Percentiles rank a stretch among this genome's conserved stretches.
Evolutionary conservation across 2,888 invertebrate genomes (phyloP).

Genomic region (Eledone cirrhosa): DNA sequence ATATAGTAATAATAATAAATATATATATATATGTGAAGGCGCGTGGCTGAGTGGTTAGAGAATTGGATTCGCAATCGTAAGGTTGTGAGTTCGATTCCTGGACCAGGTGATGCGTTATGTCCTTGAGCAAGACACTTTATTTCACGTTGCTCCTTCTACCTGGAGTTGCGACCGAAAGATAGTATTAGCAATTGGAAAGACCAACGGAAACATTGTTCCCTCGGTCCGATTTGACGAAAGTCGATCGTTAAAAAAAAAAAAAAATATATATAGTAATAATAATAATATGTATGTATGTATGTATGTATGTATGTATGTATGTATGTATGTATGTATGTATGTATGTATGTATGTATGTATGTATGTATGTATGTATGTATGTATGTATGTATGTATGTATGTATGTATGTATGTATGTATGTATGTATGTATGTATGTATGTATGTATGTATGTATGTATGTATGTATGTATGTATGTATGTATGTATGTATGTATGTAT

Average conservation of each 20-base stretch:
- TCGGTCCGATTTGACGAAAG: too few species aligned
- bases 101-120: too few species aligned
- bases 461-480: not conserved
- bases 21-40: too few species aligned
- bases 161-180: not conserved
- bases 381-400: not conserved
- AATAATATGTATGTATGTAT: conserved; percentile 25
- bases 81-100: too few species aligned
- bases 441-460: not conserved
- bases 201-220: too few species aligned
- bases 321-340: conserved; percentile 13
- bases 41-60: too few species aligned
- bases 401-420: not conserved
- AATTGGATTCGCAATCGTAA: too few species aligned
- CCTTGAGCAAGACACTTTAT: too few species aligned
- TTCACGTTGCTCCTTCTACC: not conserved
- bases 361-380: not conserved
- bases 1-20: too few species aligned
- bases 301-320: conserved; percentile 25
- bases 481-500: not conserved
- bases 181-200: too few species aligned
- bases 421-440: not conserved
- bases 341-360: not conserved
- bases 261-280: too few species aligned
- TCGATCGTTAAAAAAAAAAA: too few species aligned